Percentiles rank a stretch among this genome's conserved stretches.
Conservation (phyloP, 1,140 invertebrate genomes). For the Batillaria attramentaria region DNA sequence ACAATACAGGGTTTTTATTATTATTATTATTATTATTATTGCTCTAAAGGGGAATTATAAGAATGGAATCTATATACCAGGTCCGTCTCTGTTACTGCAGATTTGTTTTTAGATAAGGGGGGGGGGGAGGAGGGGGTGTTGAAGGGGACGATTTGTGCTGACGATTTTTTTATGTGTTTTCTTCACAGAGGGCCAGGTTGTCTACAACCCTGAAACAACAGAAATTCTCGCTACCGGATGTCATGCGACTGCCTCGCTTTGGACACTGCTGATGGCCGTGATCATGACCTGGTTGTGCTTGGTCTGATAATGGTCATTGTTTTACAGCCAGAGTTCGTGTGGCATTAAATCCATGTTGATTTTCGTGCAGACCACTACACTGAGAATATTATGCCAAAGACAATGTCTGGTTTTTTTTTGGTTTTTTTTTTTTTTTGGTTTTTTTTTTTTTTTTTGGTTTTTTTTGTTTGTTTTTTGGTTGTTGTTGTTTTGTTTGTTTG, state of each 20-base stretch:
- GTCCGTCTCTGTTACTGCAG: neutral
- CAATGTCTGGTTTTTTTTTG: neutral
- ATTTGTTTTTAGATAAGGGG: too few relatives aligned
- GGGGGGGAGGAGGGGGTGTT: too few relatives aligned
- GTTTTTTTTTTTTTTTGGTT: neutral
- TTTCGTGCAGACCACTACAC: neutral
- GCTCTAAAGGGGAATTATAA: too few relatives aligned
- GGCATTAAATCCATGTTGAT: neutral
- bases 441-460: too few relatives aligned
- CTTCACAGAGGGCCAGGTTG: conserved; percentile 46
- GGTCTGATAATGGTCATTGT: too few relatives aligned
- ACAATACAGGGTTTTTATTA: too few relatives aligned
- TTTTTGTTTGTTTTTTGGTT: too few relatives aligned
- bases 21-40: too few relatives aligned
- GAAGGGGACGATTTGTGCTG: too few relatives aligned
- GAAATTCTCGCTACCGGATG: conserved; percentile 29
- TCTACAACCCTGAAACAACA: conserved; percentile 49
- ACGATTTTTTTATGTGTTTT: conserved; percentile 12
- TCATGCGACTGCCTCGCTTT: neutral
- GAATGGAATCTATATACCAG: too few relatives aligned
- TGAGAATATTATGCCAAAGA: neutral
- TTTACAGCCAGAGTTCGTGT: too few relatives aligned
- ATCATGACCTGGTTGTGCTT: neutral
- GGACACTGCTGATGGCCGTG: neutral
- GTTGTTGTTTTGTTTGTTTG: too few relatives aligned